phyloP scores from a whole-genome alignment of 1,140 invertebrate genomes.

The Nasonia longicornis region DNA sequence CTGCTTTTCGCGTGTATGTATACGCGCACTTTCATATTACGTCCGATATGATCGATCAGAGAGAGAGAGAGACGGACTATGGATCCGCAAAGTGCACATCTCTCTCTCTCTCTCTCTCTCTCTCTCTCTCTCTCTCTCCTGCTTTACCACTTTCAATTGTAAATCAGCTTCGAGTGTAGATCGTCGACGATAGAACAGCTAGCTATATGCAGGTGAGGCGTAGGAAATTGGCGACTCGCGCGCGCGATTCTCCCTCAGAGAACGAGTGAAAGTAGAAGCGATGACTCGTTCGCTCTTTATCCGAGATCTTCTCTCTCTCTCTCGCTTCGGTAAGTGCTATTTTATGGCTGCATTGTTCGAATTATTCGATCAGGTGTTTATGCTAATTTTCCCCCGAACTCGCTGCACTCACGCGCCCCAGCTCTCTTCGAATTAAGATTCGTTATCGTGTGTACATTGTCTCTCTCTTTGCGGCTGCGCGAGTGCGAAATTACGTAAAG shows the following conservation, averaged over 20 bases:
- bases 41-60: constrained; percentile 32
- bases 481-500: constrained; percentile 21
- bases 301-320: constrained; percentile 12
- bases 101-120: constrained; percentile 12
- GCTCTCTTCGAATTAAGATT: background rate
- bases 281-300: constrained; percentile 10
- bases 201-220: background rate
- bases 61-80: background rate
- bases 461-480: background rate
- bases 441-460: background rate
- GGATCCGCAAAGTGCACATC: constrained; percentile 6
- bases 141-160: constrained; percentile 36
- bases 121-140: constrained; percentile 19
- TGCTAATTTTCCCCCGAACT: constrained; percentile 15
- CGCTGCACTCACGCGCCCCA: background rate
- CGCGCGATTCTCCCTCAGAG: constrained; percentile 28
- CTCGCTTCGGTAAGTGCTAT: background rate
- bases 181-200: background rate
- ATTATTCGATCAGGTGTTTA: constrained; percentile 16
- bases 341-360: constrained; percentile 40
- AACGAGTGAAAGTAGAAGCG: constrained; percentile 1
- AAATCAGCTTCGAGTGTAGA: constrained; percentile 23
- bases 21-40: constrained; percentile 14
- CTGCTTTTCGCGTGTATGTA: background rate
- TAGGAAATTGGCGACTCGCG: constrained; percentile 29